Evolutionary conservation across 2,797 vertebrate genomes (phyloP).

Genomic region (Meriones psammophilus): DNA sequence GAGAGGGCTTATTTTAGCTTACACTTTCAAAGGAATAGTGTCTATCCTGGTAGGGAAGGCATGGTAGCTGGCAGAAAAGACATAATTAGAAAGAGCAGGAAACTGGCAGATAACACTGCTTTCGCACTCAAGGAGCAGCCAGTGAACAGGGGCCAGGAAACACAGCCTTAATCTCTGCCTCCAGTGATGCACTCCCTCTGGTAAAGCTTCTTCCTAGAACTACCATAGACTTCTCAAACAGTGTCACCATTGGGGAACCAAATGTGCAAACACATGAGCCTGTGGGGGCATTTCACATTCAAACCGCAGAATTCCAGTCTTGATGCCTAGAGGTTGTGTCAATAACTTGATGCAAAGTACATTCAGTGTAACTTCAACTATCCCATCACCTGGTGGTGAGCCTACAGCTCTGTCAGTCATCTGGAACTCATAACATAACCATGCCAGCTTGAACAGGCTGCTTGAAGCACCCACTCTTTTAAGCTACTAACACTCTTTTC

Average conservation of each 20-base stretch:
- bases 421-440: not conserved
- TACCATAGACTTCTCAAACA: not conserved
- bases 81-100: not conserved
- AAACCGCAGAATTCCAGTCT: too few species aligned
- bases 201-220: not conserved
- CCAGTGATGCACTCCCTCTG: not conserved
- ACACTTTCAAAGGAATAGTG: not conserved
- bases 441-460: not conserved
- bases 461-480: not conserved
- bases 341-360: not conserved
- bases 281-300: not conserved
- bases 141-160: not conserved
- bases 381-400: too few species aligned
- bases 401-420: not conserved
- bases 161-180: not conserved
- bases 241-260: not conserved
- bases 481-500: not conserved
- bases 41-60: not conserved
- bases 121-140: not conserved
- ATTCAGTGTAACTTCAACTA: not conserved
- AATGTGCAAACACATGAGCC: not conserved
- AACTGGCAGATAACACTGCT: too few species aligned
- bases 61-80: not conserved
- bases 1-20: not conserved
- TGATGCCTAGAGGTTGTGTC: not conserved